Conservation (phyloP, 2,888 invertebrate species). For the Leistus spinibarbis region DNA sequence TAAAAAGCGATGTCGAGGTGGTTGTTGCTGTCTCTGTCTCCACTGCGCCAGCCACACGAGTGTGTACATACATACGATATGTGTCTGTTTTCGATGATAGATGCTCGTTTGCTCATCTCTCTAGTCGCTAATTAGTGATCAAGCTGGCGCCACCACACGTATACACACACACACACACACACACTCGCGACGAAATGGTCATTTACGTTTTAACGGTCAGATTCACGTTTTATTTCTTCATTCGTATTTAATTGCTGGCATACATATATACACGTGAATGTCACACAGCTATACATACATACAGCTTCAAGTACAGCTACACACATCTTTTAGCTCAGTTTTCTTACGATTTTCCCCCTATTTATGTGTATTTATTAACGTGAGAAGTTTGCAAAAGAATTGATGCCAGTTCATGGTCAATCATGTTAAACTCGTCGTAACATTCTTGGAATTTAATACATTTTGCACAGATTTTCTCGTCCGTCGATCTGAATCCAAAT, state of each 20-base stretch:
- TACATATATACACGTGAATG: not conserved
- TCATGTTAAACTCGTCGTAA: no score
- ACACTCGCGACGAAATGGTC: conserved; percentile 15
- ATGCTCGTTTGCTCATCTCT: conserved; percentile 28
- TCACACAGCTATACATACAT: not conserved
- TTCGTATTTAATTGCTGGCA: conserved; percentile 38
- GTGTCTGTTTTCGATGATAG: conserved; percentile 14
- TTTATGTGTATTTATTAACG: no score
- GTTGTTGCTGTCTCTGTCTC: not conserved
- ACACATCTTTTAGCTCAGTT: no score
- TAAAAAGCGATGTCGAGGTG: not conserved
- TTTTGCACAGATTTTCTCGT: no score
- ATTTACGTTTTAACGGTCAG: conserved; percentile 39
- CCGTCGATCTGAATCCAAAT: no score
- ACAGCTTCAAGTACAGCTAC: no score
- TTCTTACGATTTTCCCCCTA: no score
- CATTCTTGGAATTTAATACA: no score
- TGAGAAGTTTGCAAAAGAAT: no score
- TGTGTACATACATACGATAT: not conserved
- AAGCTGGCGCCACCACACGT: conserved; percentile 29
- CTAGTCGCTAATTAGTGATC: conserved; percentile 33
- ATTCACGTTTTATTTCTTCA: conserved; percentile 39
- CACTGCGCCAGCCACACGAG: not conserved
- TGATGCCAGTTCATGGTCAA: no score
- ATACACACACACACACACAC: conserved; percentile 12